Evolutionary conservation across 2,888 invertebrate genomes (phyloP).

Genomic region (Drosophila differens): DNA sequence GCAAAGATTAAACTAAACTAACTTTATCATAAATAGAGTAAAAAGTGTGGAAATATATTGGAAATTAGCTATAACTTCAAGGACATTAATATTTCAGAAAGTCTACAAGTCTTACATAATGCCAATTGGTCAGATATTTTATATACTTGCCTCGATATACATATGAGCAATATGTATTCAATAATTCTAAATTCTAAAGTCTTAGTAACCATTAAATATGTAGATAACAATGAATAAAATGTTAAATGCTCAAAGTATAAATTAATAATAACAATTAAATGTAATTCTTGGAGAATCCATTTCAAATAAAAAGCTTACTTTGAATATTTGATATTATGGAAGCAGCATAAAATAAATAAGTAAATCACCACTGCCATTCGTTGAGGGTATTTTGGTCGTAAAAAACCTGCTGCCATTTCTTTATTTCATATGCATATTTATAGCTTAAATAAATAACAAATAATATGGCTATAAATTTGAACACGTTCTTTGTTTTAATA

Average conservation of each 20-base stretch:
- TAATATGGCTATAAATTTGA: constrained; percentile 78
- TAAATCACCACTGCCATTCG: background rate
- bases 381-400: constrained; percentile 40
- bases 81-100: background rate
- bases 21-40: background rate
- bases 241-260: background rate
- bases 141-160: background rate
- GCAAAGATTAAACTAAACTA: background rate
- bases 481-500: constrained; percentile 76
- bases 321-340: too few relatives aligned
- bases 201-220: background rate
- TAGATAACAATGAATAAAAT: background rate
- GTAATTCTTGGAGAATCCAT: background rate
- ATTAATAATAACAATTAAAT: background rate
- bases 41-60: background rate
- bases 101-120: background rate
- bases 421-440: constrained; percentile 77
- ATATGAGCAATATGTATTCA: background rate
- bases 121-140: background rate
- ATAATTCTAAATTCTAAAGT: background rate
- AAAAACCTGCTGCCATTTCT: constrained; percentile 72
- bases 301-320: background rate
- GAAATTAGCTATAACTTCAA: background rate
- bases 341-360: background rate
- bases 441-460: constrained; percentile 79